phyloP scores from a whole-genome alignment of 2,888 invertebrate species.

The Drosophila sordidapex region DNA sequence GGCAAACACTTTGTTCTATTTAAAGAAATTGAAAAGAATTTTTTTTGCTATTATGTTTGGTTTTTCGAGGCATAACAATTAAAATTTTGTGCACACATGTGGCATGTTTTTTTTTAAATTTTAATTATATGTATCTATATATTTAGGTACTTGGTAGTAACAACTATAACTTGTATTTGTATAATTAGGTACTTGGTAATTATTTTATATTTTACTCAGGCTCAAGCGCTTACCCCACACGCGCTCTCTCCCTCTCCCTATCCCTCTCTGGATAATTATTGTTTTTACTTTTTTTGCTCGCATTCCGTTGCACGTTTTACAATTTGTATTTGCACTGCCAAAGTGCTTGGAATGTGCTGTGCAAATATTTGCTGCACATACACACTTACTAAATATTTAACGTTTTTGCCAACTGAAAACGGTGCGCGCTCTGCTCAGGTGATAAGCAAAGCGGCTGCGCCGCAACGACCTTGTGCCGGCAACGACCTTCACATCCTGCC shows the following conservation, averaged over 20 bases:
- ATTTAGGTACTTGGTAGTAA: background rate
- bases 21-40: background rate
- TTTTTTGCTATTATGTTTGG: background rate
- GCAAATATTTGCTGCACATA: constrained; percentile 69
- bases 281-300: constrained; percentile 21
- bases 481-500: constrained; percentile 72
- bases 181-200: background rate
- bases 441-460: constrained; percentile 51
- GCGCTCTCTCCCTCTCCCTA: background rate
- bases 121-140: constrained; percentile 8
- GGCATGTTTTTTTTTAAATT: background rate
- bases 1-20: background rate
- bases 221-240: constrained; percentile 1
- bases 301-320: constrained; percentile 54
- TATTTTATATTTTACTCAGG: background rate
- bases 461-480: constrained; percentile 58
- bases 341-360: constrained; percentile 73
- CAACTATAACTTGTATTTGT: background rate
- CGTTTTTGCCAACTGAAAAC: constrained; percentile 29
- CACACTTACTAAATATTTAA: constrained; percentile 13
- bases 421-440: constrained; percentile 40
- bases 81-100: constrained; percentile 36
- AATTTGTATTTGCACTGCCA: constrained; percentile 58
- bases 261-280: background rate
- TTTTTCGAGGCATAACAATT: constrained; percentile 19